Conservation (phyloP, 2,888 invertebrate genomes). For the Barypeithes pellucidus region DNA sequence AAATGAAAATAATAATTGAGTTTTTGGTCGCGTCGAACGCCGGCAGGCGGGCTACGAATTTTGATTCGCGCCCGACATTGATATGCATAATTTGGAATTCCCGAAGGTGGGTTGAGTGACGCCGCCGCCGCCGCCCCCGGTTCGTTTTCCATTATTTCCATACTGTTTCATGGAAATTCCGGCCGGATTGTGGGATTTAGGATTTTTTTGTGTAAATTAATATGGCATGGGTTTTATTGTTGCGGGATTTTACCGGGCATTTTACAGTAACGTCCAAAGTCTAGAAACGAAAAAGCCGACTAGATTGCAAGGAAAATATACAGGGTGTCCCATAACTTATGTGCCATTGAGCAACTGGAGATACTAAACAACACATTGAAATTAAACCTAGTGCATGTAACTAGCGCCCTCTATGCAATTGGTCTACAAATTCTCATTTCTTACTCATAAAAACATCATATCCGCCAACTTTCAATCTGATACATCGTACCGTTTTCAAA, state of each 20-base stretch:
- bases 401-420: too few relatives aligned
- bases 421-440: too few relatives aligned
- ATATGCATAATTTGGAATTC: slow-evolving; percentile 55
- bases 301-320: too few relatives aligned
- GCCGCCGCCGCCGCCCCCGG: slow-evolving; percentile 13
- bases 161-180: slow-evolving; percentile 38
- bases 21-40: slow-evolving; percentile 53
- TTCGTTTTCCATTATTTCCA: slow-evolving; percentile 36
- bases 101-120: slow-evolving; percentile 49
- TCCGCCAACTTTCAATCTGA: too few relatives aligned
- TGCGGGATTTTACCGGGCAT: not conserved
- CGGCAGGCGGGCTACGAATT: slow-evolving; percentile 48
- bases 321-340: too few relatives aligned
- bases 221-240: not conserved
- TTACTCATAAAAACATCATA: too few relatives aligned
- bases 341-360: too few relatives aligned
- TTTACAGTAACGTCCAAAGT: too few relatives aligned
- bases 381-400: too few relatives aligned
- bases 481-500: too few relatives aligned
- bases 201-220: not conserved
- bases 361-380: too few relatives aligned
- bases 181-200: not conserved
- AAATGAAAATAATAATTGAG: slow-evolving; percentile 55
- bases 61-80: slow-evolving; percentile 55
- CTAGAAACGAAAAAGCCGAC: too few relatives aligned